A percentile compares a stretch with the other conserved stretches of the same genome.
Conservation (phyloP, 2,113 vertebrate genomes). For the Perccottus glenii region DNA sequence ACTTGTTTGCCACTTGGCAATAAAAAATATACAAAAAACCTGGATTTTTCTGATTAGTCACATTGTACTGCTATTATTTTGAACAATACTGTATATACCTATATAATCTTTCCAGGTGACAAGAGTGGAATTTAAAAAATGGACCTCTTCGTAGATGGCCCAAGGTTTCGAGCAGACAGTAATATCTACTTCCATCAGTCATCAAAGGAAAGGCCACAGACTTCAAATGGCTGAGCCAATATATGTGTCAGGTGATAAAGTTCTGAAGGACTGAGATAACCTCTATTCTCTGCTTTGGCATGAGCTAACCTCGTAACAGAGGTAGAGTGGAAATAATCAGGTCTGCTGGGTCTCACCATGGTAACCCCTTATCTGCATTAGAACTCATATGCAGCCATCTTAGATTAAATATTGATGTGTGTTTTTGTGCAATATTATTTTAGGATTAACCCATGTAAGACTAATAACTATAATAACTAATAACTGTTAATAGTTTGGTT, state of each 20-base stretch:
- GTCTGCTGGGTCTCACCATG: conserved; percentile 22
- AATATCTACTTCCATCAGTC: conserved; percentile 53
- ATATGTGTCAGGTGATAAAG: conserved; percentile 63
- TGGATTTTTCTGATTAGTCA: no score
- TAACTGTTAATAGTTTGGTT: no score
- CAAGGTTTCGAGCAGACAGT: conserved; percentile 35
- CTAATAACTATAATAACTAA: no score
- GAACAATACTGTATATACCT: no score
- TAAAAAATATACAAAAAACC: no score
- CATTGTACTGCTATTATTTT: no score
- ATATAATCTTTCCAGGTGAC: background rate
- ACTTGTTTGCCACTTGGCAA: no score
- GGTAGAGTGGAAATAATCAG: conserved; percentile 22
- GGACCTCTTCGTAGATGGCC: conserved; percentile 32
- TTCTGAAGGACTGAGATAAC: conserved; percentile 54
- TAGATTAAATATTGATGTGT: no score
- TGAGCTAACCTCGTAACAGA: conserved; percentile 28
- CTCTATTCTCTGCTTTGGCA: conserved; percentile 26
- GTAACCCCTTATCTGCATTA: conserved; percentile 1
- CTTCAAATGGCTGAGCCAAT: conserved; percentile 51
- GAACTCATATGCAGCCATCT: no score
- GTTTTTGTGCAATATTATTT: no score
- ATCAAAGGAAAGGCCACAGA: conserved; percentile 41
- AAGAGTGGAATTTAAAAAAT: conserved; percentile 39
- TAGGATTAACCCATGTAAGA: no score